A percentile compares a stretch with the other conserved stretches of the same genome.
Conservation (phyloP, 2,888 invertebrate genomes). For the Pristionchus japonicus region DNA sequence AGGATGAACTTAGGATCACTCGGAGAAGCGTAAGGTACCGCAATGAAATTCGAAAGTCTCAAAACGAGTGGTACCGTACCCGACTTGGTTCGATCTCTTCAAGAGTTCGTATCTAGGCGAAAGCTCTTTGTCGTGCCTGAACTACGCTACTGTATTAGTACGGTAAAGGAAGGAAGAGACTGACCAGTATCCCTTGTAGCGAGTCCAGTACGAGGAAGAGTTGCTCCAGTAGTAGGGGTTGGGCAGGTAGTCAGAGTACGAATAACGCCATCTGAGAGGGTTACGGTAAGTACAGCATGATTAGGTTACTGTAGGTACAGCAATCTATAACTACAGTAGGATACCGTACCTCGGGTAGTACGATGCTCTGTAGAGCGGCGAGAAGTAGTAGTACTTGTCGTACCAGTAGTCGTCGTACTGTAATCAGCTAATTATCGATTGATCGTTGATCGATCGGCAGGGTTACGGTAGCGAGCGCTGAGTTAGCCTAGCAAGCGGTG, state of each 20-base stretch:
- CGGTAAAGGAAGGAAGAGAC: neutral
- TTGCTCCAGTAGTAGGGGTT: constrained; percentile 70
- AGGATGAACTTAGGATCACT: no score
- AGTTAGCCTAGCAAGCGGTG: neutral
- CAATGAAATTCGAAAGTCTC: neutral
- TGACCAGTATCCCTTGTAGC: constrained; percentile 72
- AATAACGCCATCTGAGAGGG: constrained; percentile 33
- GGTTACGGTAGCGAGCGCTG: constrained; percentile 29
- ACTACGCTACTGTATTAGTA: neutral
- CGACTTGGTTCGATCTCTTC: neutral
- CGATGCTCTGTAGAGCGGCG: constrained; percentile 50
- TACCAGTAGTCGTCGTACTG: constrained; percentile 70
- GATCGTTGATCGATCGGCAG: neutral
- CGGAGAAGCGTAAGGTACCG: no score
- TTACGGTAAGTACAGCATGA: neutral
- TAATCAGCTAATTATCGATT: constrained; percentile 34
- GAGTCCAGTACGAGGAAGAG: constrained; percentile 66
- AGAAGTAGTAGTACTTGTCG: constrained; percentile 72
- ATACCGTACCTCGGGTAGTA: constrained; percentile 31
- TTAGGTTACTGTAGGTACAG: neutral
- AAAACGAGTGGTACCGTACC: neutral
- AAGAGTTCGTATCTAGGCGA: constrained; percentile 38
- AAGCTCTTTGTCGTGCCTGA: constrained; percentile 43
- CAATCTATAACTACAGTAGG: no score
- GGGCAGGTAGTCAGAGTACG: constrained; percentile 62